Evolutionary conservation across 2,113 vertebrate genomes (phyloP).

Genomic region (Sorex fumeus): DNA sequence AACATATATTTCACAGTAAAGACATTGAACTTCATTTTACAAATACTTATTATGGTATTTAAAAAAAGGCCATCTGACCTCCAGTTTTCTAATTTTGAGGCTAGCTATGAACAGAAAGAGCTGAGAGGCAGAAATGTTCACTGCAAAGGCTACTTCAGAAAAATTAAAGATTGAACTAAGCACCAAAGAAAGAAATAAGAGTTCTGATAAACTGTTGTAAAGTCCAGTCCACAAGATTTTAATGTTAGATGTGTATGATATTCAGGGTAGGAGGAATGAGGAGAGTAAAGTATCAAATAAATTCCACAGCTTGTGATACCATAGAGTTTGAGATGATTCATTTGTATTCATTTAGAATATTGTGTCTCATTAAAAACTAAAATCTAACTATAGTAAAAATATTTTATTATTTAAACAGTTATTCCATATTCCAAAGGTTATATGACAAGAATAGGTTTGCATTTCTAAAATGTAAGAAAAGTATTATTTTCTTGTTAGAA

Average conservation of each 20-base stretch:
- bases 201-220: not conserved
- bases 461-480: conserved; percentile 55
- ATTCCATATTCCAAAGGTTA: conserved; percentile 57
- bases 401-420: conserved; percentile 62
- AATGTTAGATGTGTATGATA: not conserved
- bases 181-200: not conserved
- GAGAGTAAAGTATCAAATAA: not conserved
- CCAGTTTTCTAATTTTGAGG: not conserved
- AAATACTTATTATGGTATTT: not conserved
- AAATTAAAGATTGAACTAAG: conserved; percentile 28
- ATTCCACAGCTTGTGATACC: not conserved
- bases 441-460: conserved; percentile 60
- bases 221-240: not conserved
- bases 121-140: not conserved
- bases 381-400: conserved; percentile 61
- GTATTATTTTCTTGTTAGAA: conserved; percentile 60
- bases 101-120: not conserved
- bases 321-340: not conserved
- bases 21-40: not conserved
- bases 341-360: conserved; percentile 44
- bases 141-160: not conserved
- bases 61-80: not conserved
- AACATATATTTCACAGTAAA: conserved; percentile 12
- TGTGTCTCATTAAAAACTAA: conserved; percentile 30
- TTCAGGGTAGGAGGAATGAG: not conserved